Base-by-base conservation (phyloP, 2,888 invertebrate species). In the Phalera bucephala region DNA sequence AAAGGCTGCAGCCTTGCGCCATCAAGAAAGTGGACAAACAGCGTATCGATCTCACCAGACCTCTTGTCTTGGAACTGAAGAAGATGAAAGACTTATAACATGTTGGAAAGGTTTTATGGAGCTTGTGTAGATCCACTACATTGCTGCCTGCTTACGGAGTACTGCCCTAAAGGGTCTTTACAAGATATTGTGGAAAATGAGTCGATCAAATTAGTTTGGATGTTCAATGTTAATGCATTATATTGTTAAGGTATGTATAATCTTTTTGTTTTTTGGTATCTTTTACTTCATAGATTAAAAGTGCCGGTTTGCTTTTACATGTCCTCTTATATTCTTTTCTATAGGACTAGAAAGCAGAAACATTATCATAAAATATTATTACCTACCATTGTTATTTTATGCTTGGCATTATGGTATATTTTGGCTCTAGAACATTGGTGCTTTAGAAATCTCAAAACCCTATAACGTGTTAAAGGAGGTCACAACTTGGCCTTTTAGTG, bases 141-240 rank as follows among this genome's bases (percentile, higher is more conserved):
- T 59, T 92, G 94, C 71, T 96, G 97, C 70, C 89, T 99, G 1
- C 91, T 99, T 10, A 98, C 97, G 0, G 99, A 99, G 81, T 99
- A 99, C 78, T 99, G 99, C 69, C 97, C 97, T 1, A 97, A 97
- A 80, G 98, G 99, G 20, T 97, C 97, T 17, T 86, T 98, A 28
- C 94, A 96, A 77, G 97, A 97, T 74, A 95, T 97, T 44, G 85
- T 99, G 56, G 98, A 98, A 79, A 97, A 98, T 75, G 96, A 97
- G 40, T 94, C 96, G 52, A 95, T 98, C 37, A 95, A 96, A 63
- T 84, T 98, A 52, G 99, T 99, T 77, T 95, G 95, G 93, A 96
- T 97, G 92, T 98, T 99, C 73, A 94, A 96, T 74, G 94, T 96
- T 79, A 98, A 97, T 98, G 93, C 97, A 97, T 72, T 99, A 99